These are phyloP conservation scores for Drosophila falleni DNA, from an alignment of 2,888 invertebrate genomes.

Conservation along the genomic window DNA sequence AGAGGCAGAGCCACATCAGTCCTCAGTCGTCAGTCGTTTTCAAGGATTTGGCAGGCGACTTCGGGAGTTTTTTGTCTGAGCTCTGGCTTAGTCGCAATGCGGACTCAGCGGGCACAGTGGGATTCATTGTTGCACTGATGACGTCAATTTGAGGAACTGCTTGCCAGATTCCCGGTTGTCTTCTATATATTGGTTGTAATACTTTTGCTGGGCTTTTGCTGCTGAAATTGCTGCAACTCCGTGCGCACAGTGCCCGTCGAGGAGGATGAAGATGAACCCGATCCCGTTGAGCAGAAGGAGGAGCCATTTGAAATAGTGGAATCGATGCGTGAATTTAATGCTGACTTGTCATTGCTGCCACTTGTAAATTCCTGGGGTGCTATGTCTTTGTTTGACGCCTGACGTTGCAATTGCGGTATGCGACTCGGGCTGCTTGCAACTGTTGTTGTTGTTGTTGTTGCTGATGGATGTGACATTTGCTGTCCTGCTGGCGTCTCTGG, in stretches of 20 bases:
- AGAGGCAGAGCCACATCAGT: too few species aligned
- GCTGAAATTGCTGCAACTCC: conserved; percentile 78
- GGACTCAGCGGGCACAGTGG: conserved; percentile 40
- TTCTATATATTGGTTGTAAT: conserved; percentile 75
- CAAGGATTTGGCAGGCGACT: conserved; percentile 48
- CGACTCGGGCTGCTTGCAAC: conserved; percentile 54
- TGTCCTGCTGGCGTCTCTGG: conserved; percentile 27
- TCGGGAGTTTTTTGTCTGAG: conserved; percentile 6
- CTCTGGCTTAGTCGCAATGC: conserved; percentile 52
- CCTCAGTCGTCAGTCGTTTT: conserved; percentile 30
- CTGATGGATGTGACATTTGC: conserved; percentile 55
- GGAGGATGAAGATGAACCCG: conserved; percentile 71
- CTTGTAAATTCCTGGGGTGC: conserved; percentile 24
- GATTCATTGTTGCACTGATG: conserved; percentile 28
- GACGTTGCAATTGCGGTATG: conserved; percentile 79
- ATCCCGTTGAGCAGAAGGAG: conserved; percentile 53
- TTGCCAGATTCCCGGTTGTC: conserved; percentile 26
- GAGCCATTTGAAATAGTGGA: conserved; percentile 68
- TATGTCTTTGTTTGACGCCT: conserved; percentile 59
- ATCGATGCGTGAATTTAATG: conserved; percentile 51
- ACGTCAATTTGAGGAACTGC: conserved; percentile 37
- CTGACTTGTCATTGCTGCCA: conserved; percentile 32
- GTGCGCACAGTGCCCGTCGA: conserved; percentile 85
- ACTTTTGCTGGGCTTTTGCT: conserved; percentile 49
- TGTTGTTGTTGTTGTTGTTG: conserved; percentile 19